These are phyloP conservation scores for Pachyseris speciosa DNA, from an alignment of 64 coral and sea anemone genomes.

Conservation along the genomic window DNA sequence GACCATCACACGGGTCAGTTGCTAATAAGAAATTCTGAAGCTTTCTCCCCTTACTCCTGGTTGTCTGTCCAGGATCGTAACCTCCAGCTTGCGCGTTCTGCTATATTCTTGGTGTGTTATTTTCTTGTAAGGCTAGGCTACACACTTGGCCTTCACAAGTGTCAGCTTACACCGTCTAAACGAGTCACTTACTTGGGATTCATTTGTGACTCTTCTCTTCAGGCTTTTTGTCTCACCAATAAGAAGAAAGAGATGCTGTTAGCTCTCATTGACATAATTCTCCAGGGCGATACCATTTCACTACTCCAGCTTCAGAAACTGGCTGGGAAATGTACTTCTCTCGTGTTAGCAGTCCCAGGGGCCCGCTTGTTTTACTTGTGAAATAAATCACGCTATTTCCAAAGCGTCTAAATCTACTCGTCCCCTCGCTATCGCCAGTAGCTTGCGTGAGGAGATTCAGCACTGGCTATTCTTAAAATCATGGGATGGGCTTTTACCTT, in stretches of 20 bases:
- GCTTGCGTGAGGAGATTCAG: neutral
- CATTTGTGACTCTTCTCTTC: neutral
- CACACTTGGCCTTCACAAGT: neutral
- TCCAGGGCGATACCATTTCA: neutral
- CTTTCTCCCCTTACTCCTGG: neutral
- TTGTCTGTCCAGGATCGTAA: neutral
- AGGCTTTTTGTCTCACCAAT: neutral
- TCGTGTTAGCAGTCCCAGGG: no score
- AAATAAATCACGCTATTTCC: slow-evolving; percentile 36
- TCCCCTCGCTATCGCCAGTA: neutral
- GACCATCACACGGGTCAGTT: slow-evolving; percentile 25
- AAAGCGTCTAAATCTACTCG: neutral
- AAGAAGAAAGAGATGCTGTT: slow-evolving; percentile 33
- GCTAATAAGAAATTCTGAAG: no score
- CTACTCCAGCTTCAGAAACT: slow-evolving; percentile 8
- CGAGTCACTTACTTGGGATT: slow-evolving; percentile 19
- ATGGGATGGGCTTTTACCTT: slow-evolving; percentile 7
- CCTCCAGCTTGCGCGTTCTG: neutral
- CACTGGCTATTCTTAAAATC: neutral
- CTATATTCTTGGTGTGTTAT: neutral
- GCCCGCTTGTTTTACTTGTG: neutral
- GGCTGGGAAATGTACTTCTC: slow-evolving; percentile 33
- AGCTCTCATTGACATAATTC: neutral
- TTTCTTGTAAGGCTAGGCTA: slow-evolving; percentile 24
- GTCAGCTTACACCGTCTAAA: neutral